Conservation (phyloP, 2,797 vertebrate species). For the Micromesistius poutassou region DNA sequence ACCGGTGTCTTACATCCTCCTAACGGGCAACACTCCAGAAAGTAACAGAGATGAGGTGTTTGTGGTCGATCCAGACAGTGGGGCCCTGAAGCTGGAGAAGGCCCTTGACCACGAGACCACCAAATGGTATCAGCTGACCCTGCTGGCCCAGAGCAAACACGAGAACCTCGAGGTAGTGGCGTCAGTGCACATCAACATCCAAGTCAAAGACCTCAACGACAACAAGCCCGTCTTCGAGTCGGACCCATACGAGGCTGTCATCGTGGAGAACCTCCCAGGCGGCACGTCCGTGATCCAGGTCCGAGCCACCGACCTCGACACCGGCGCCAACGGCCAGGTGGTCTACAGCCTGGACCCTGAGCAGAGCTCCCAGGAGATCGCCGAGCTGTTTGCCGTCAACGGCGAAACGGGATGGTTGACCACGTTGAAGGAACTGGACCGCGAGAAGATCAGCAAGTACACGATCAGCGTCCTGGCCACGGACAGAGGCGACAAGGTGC, state of each 20-base stretch:
- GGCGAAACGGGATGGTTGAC: slow-evolving; percentile 93
- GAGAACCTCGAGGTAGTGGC: slow-evolving; percentile 78
- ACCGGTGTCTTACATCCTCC: slow-evolving; percentile 79
- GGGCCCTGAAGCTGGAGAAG: slow-evolving; percentile 89
- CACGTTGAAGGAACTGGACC: slow-evolving; percentile 89
- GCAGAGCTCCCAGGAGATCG: slow-evolving; percentile 75
- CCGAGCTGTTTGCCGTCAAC: slow-evolving; percentile 85
- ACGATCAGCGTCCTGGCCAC: slow-evolving; percentile 80
- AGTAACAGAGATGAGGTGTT: slow-evolving; percentile 91
- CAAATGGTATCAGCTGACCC: slow-evolving; percentile 93
- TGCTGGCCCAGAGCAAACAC: slow-evolving; percentile 74
- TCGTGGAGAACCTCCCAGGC: slow-evolving; percentile 89
- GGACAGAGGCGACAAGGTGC: slow-evolving; percentile 86
- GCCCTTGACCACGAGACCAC: slow-evolving; percentile 89
- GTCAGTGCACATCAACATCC: slow-evolving; percentile 86
- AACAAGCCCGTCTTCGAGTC: slow-evolving; percentile 91
- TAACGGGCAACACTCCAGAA: slow-evolving; percentile 88
- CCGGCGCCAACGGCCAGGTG: slow-evolving; percentile 87
- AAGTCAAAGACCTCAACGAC: slow-evolving; percentile 93
- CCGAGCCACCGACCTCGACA: slow-evolving; percentile 89
- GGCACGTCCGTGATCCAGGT: slow-evolving; percentile 88
- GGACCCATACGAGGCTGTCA: slow-evolving; percentile 85
- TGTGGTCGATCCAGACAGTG: slow-evolving; percentile 84
- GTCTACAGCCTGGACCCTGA: slow-evolving; percentile 84
- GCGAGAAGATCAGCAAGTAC: slow-evolving; percentile 80